Percentiles rank a stretch among this genome's conserved stretches.
phyloP scores from a whole-genome alignment of 35 echinoderm and acorn worm genomes.

The Amphiura filiformis region DNA sequence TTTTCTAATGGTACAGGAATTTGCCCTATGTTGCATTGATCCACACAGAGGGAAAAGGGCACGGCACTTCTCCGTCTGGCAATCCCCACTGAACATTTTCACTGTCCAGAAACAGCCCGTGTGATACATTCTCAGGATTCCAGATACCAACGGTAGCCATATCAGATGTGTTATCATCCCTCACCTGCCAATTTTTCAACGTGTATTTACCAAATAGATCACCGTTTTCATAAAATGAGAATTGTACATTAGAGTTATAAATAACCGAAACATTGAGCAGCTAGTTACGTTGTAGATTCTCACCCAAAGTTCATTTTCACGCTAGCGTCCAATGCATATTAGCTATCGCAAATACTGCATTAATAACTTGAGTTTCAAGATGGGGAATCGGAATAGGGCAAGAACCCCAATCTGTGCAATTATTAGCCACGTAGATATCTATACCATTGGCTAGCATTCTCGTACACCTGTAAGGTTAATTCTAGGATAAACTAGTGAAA shows the following conservation, averaged over 20 bases:
- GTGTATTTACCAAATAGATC: slow-evolving; percentile 40
- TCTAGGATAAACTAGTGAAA: background rate
- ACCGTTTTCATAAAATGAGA: slow-evolving; percentile 49
- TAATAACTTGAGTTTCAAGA: background rate
- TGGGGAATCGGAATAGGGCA: background rate
- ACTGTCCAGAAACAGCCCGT: background rate
- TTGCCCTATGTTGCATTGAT: slow-evolving; percentile 22
- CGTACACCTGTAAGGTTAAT: background rate
- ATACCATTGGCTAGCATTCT: background rate
- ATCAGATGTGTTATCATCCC: background rate
- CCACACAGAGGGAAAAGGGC: slow-evolving; percentile 1
- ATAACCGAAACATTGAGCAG: background rate
- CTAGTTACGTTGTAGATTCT: background rate
- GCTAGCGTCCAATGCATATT: background rate
- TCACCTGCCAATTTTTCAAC: slow-evolving; percentile 11
- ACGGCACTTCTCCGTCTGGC: background rate
- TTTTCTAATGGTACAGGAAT: slow-evolving; percentile 7
- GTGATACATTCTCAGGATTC: slow-evolving; percentile 28
- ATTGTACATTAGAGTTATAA: background rate
- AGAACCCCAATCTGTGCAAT: background rate
- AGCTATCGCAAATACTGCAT: background rate
- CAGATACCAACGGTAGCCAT: slow-evolving; percentile 19
- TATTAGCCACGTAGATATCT: background rate
- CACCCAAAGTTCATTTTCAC: background rate
- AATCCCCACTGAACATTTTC: slow-evolving; percentile 25